A percentile compares a stretch with the other conserved stretches of the same genome.
Evolutionary conservation across 2,113 vertebrate species (phyloP).

Genomic region (Ictalurus furcatus): DNA sequence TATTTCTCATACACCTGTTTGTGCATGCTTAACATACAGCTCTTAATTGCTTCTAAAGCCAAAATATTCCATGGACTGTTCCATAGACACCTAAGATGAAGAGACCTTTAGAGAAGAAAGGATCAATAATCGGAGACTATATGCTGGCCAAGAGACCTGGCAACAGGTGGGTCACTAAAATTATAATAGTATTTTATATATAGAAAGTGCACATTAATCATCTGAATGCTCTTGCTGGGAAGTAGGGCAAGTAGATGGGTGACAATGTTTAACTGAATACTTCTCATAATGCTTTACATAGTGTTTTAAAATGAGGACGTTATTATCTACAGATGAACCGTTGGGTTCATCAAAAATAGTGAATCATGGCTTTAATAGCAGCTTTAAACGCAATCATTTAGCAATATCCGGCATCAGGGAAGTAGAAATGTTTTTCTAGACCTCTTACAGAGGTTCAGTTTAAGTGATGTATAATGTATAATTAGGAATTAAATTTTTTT

Average conservation of each 20-base stretch:
- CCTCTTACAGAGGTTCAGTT: background rate
- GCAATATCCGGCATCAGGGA: background rate
- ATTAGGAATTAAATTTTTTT: background rate
- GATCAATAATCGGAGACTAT: slow-evolving; percentile 78
- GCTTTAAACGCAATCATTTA: background rate
- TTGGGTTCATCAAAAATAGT: background rate
- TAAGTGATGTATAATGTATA: background rate
- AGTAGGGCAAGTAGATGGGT: background rate
- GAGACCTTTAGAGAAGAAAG: slow-evolving; percentile 74
- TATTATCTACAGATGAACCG: background rate
- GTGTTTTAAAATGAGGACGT: background rate
- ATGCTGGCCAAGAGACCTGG: slow-evolving; percentile 68
- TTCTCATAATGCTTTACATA: background rate
- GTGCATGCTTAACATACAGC: background rate
- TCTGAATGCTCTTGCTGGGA: background rate
- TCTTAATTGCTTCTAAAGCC: slow-evolving; percentile 40
- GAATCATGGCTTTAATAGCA: background rate
- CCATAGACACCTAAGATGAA: slow-evolving; percentile 70
- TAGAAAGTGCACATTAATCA: background rate
- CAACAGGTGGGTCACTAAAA: slow-evolving; percentile 73
- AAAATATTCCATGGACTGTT: slow-evolving; percentile 48
- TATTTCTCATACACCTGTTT: background rate
- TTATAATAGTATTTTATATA: background rate
- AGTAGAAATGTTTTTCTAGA: background rate
- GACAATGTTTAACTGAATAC: background rate